Base-by-base conservation (phyloP, 2,113 vertebrate species). In the Paradisaea rubra region DNA sequence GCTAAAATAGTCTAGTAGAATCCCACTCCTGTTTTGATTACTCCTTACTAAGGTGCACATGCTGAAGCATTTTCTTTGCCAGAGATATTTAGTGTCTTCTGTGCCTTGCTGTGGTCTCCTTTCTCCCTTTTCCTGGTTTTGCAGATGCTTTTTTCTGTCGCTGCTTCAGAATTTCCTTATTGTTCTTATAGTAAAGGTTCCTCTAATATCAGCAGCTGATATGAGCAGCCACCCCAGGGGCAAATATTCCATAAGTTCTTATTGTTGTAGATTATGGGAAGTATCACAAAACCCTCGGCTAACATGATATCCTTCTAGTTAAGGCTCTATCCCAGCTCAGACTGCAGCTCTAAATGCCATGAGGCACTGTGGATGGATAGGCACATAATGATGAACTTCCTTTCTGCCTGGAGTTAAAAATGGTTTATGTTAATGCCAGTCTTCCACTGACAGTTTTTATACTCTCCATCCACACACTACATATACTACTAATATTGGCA, bases 341-440 rank as follows among this genome's bases (percentile, higher is more conserved):
- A 41, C 22, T 76, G 45, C 9, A 16, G 20, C 25, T 89, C 28
- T 50, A 54, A 81, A 76, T 56, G 66, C 53, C 69, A 47, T 35
- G 42, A 89, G 52, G 44, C 39, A 71, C 45, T 0, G 2, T 2
- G 11, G 65, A 63, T 73, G 65, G 59, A 59, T 24, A 86, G 60
- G 25, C 47, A 73, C 27, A 41, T 65, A 86, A 89, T 52, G 30
- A 22, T 78, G 60, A 81, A 66, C 45, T 65, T 74, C 50, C 24
- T 86, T 47, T 84, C 4, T 61, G 44, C 61, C 63, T 90, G 81
- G 24, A 78, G 60, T 86, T 81, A 86, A 73, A 86, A 91, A 59
- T 30, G 19, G 23, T 72, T 72, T 71, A 47, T 56, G 31, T 37
- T 86, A 73, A 56, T 65, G 28, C 44, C 69, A 66, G 19, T 79